phyloP scores from a whole-genome alignment of 1,140 invertebrate species.

The Augochlora pura region DNA sequence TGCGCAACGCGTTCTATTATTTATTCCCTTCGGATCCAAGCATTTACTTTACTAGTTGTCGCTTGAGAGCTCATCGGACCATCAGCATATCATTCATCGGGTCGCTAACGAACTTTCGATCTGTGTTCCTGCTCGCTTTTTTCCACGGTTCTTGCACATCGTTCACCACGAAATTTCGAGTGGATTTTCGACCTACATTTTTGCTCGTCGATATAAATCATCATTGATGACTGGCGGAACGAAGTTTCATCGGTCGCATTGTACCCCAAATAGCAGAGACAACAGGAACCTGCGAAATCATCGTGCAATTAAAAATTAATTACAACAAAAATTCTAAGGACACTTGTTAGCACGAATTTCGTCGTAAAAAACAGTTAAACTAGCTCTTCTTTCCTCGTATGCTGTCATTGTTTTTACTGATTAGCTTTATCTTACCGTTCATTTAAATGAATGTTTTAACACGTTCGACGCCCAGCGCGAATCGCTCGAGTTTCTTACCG shows the following conservation, averaged over 20 bases:
- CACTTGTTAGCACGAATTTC: no score
- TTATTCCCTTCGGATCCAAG: neutral
- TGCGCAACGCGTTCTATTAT: neutral
- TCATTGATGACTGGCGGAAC: neutral
- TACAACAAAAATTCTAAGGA: neutral
- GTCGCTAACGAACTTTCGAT: constrained; percentile 29
- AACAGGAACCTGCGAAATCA: neutral
- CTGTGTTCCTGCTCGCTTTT: neutral
- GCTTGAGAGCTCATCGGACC: neutral
- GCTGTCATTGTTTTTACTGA: no score
- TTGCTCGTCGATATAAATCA: neutral
- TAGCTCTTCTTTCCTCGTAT: no score
- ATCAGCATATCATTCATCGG: constrained; percentile 39
- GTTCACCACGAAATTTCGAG: constrained; percentile 21
- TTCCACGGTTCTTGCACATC: neutral
- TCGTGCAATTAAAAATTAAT: neutral
- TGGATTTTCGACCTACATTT: constrained; percentile 30
- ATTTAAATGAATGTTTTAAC: no score
- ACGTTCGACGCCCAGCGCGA: no score
- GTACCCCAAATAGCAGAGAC: neutral
- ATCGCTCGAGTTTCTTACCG: no score
- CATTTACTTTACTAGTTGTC: neutral
- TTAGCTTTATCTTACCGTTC: no score
- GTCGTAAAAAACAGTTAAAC: no score
- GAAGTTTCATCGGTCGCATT: constrained; percentile 1